Evolutionary conservation across 2,113 vertebrate species (phyloP).

Genomic region (Stomatorhinus ivindoensis): DNA sequence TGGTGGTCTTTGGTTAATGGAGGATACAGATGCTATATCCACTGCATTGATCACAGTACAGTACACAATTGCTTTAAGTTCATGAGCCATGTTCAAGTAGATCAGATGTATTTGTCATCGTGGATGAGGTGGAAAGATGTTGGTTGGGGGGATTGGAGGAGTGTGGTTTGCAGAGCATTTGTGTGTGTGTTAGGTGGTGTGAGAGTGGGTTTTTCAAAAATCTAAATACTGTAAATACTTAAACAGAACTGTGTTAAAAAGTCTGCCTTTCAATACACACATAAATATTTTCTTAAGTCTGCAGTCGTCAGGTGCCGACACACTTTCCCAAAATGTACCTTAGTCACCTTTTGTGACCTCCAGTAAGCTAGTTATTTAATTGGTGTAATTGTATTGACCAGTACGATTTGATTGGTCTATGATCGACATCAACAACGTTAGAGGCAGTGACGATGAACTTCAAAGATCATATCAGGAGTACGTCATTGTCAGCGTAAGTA

Average conservation of each 20-base stretch:
- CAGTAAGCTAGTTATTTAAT: background rate
- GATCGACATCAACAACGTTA: background rate
- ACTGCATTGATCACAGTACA: background rate
- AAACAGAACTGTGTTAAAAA: too few species aligned
- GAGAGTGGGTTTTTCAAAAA: background rate
- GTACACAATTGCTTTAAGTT: background rate
- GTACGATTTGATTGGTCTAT: background rate
- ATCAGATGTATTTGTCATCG: background rate
- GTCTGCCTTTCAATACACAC: too few species aligned
- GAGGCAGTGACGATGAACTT: background rate
- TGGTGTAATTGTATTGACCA: too few species aligned
- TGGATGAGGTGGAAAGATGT: background rate
- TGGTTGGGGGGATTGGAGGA: background rate
- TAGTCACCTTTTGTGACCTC: background rate
- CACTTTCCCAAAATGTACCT: background rate
- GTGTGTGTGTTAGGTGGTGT: background rate
- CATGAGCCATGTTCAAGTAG: background rate
- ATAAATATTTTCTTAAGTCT: background rate
- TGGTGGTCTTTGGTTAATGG: background rate
- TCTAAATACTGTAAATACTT: too few species aligned
- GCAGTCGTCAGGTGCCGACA: too few species aligned
- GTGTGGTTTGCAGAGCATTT: background rate
- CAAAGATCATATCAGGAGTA: background rate
- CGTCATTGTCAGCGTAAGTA: background rate
- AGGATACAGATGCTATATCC: background rate